Base-by-base conservation (phyloP, 2,113 vertebrate genomes). In the Zingel zingel region DNA sequence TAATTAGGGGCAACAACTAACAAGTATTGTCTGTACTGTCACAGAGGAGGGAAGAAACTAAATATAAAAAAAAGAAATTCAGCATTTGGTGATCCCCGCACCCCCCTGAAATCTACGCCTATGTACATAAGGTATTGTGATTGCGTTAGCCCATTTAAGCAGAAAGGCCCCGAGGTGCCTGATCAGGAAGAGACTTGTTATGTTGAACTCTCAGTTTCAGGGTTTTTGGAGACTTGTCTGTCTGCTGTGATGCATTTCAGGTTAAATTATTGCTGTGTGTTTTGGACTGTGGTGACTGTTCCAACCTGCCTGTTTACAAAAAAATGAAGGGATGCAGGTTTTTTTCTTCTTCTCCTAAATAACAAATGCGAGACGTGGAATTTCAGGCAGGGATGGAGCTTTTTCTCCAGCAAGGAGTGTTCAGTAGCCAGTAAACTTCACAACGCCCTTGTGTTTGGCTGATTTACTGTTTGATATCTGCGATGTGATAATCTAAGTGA, bases 251-350 rank as follows among this genome's bases (percentile, higher is more conserved):
- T 8, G 64, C 5, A 2, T 62, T 79, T 25, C 47, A 63, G 15
- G 51, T 39, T 39, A 7, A 50, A 51, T 6, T 43, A 43, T 4
- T 43, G 39, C 36, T 9, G 10, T 43, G 39, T 43, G 16, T 15
- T 83, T 30, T 72, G 59, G 68, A 48, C 47, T 1, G 25, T 23
- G 36, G 13, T 2, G 59, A 12, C 50, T 68, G 71, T 11, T 62
- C 47, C 25, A 33, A 63, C 62, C 6, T 76, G 69, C 68, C 39
- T 64, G 30, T 54, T 58, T 47, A 13, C 53, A 72, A 36, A 43
- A 30, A 67, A 81, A 61, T 61, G 54, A 76, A 79, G 36, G n/a
- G 36, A 53, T 9, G 33, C 21, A 43, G 9, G 0, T 43, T 21
- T 45, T 23, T n/a, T 2, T 36, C 33, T 36, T 36, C 33, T 36